A percentile compares a stretch with the other conserved stretches of the same genome.
phyloP scores from a whole-genome alignment of 2,113 vertebrate genomes.

The Mormoops blainvillei region DNA sequence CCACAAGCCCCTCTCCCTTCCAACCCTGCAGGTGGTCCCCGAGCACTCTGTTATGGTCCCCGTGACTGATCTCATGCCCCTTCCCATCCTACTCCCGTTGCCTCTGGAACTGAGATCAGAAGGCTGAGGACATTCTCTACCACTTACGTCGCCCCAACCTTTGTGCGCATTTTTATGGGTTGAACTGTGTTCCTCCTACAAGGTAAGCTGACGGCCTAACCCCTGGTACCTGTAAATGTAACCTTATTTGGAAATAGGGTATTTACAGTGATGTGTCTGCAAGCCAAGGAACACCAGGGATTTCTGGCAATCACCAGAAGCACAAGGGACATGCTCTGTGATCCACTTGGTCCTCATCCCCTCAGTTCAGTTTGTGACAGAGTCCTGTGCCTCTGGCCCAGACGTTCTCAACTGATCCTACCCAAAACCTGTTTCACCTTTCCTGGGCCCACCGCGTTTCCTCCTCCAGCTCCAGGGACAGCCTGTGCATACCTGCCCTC shows the following conservation, averaged over 20 bases:
- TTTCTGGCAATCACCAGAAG: background rate
- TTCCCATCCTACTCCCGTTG: background rate
- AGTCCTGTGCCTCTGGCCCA: background rate
- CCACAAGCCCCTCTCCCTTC: too few species aligned
- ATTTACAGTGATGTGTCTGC: background rate
- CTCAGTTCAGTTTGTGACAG: background rate
- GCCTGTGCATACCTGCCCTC: background rate
- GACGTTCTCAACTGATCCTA: background rate
- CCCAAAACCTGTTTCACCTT: background rate
- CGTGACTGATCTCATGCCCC: background rate
- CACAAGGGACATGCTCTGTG: background rate
- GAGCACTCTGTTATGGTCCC: background rate
- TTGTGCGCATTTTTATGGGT: background rate
- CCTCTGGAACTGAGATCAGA: background rate
- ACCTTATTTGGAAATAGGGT: background rate
- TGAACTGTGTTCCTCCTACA: background rate
- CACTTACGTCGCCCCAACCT: background rate
- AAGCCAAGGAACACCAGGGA: background rate
- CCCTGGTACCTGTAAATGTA: background rate
- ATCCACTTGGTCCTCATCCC: background rate
- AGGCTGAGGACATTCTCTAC: background rate
- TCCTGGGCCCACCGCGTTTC: background rate
- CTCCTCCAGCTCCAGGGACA: background rate
- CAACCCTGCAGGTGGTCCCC: too few species aligned
- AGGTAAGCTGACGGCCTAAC: background rate